Base-by-base conservation (phyloP, 2,797 vertebrate genomes). In the Rhinophrynus dorsalis region DNA sequence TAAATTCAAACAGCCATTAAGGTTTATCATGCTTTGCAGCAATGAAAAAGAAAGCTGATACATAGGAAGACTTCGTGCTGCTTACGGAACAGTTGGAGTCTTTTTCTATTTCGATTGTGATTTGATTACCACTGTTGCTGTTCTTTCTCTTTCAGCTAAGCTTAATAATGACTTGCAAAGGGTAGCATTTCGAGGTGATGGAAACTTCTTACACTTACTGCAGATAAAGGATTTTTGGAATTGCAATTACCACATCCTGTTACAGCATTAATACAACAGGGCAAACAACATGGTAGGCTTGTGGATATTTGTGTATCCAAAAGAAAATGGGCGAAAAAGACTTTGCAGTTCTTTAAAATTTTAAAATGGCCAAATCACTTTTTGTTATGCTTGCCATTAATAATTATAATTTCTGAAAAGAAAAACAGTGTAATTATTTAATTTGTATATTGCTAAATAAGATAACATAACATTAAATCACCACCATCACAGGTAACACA, bases 121-220 rank as follows among this genome's bases (percentile, higher is more conserved):
- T 29, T 30, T 2, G 30, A 65, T 73, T 42, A 47, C 45, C 12
- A 48, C 38, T 29, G 32, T 50, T 61, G 61, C 44, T 7, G 17
- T 55, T 57, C 0, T 38, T 64, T 72, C 67, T 44, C 30, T 62
- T 17, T 24, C 20, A 37, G 29, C 24, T 23, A 48, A 23, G 2
- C 30, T 24, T 62, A 64, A 20, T 66, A 27, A 73, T 44, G 55
- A 18, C 68, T 74, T 79, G 54, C 60, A 78, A 77, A 78, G 29
- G 67, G 67, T 77, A 76, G 45, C 37, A 33, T 73, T 65, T 71
- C 29, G 15, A 37, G 45, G 62, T 35, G 20, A 58, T 58, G 48
- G 17, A 58, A 65, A 67, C 11, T 35, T 48, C 60, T 20, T 23
- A 29, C 38, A 32, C 11, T 50, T 30, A 21, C 21, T 59, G 29